Evolutionary conservation across 2,113 vertebrate species (phyloP).

Genomic region (Oreocharis arfaki): DNA sequence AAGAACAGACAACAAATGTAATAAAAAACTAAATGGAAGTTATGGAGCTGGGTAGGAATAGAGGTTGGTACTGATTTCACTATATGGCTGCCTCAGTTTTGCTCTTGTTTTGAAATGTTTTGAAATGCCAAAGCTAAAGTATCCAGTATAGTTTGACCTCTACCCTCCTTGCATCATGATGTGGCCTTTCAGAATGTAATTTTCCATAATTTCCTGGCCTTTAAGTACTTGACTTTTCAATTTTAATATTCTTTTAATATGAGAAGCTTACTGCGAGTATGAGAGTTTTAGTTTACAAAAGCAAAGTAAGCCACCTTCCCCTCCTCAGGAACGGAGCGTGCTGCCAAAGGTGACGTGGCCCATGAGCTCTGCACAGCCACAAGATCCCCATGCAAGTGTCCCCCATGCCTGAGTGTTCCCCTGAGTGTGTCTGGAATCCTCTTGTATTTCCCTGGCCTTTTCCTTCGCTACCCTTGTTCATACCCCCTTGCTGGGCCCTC

Average conservation of each 20-base stretch:
- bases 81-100: neutral
- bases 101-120: neutral
- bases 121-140: neutral
- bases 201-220: neutral
- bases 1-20: neutral
- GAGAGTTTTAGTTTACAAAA: neutral
- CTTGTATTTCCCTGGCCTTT: neutral
- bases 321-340: fast-evolving
- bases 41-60: neutral
- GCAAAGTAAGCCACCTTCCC: neutral
- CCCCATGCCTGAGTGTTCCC: fast-evolving
- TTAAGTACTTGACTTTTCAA: neutral
- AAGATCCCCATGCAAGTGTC: neutral
- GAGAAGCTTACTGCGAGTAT: neutral
- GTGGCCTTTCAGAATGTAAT: neutral
- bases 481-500: neutral
- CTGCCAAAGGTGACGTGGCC: neutral
- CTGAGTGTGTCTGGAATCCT: neutral
- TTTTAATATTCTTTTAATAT: neutral
- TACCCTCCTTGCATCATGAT: neutral
- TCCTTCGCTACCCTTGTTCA: neutral
- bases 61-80: neutral
- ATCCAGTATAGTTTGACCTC: neutral
- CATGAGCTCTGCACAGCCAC: neutral
- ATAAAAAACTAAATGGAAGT: neutral